Conservation (phyloP, 2,888 invertebrate genomes). For the Rhorus exstirpatorius region DNA sequence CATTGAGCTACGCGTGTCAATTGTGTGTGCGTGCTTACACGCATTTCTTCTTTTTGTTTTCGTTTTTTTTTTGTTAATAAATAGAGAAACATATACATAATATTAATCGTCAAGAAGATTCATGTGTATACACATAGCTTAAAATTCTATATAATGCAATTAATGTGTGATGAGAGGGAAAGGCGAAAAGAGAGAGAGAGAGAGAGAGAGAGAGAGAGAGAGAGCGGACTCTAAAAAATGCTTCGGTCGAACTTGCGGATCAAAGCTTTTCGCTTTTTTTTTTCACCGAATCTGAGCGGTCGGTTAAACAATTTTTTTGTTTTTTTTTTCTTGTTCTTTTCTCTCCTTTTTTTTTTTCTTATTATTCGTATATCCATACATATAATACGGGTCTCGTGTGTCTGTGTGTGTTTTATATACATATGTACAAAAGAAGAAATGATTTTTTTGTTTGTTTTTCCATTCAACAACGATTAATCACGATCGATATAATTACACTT, state of each 20-base stretch:
- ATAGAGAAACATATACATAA: conserved; percentile 85
- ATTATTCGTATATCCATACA: conserved; percentile 72
- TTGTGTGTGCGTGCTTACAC: conserved; percentile 70
- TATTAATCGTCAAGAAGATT: conserved; percentile 81
- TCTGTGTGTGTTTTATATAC: conserved; percentile 76
- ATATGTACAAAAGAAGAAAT: conserved; percentile 82
- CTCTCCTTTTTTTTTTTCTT: conserved; percentile 53
- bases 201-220: conserved; percentile 17
- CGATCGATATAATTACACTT: conserved; percentile 77
- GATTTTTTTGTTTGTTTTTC: conserved; percentile 66
- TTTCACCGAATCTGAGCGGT: conserved; percentile 73
- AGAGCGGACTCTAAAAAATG: conserved; percentile 49
- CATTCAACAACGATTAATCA: conserved; percentile 81
- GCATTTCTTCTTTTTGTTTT: conserved; percentile 40
- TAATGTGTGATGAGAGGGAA: conserved; percentile 66
- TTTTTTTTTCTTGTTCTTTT: too few relatives aligned
- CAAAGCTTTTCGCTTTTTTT: conserved; percentile 69
- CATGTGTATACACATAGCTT: conserved; percentile 78
- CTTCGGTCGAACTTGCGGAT: conserved; percentile 63
- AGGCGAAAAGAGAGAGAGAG: conserved; percentile 59
- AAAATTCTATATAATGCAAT: conserved; percentile 69
- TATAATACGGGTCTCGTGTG: conserved; percentile 68
- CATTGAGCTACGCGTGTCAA: conserved; percentile 66
- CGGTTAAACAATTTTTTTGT: conserved; percentile 73
- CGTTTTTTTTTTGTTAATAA: conserved; percentile 81